Percentiles rank a stretch among this genome's conserved stretches.
phyloP scores from a whole-genome alignment of 2,888 invertebrate genomes.

The Pristionchus fissidentatus region DNA sequence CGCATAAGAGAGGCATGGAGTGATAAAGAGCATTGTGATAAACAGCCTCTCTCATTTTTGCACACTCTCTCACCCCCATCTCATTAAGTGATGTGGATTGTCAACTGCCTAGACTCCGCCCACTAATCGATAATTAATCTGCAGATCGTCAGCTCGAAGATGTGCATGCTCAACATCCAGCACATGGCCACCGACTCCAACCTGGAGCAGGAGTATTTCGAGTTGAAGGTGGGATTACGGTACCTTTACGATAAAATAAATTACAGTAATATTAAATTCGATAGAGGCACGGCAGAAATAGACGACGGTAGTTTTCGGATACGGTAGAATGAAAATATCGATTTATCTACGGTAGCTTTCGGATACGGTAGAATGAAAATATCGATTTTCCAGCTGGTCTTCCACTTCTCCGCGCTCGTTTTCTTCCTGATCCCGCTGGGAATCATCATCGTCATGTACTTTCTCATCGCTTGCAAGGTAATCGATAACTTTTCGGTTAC shows the following conservation, averaged over 20 bases:
- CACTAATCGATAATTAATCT: neutral
- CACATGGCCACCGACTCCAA: constrained; percentile 34
- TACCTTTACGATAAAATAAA: neutral
- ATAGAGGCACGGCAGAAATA: too few relatives aligned
- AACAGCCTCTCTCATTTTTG: neutral
- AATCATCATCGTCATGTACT: constrained; percentile 61
- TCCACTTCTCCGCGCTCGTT: constrained; percentile 65
- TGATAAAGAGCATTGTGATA: too few relatives aligned
- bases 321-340: too few relatives aligned
- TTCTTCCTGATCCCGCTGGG: constrained; percentile 63
- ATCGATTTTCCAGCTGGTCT: constrained; percentile 55
- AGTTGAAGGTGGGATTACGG: constrained; percentile 5
- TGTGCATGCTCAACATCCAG: constrained; percentile 61
- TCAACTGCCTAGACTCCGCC: neutral
- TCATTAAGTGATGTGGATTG: neutral
- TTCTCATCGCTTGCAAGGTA: constrained; percentile 58
- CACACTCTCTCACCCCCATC: neutral
- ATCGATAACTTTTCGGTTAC: neutral
- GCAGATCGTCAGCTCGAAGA: constrained; percentile 55
- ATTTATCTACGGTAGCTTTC: too few relatives aligned
- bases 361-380: neutral
- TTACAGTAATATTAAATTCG: neutral
- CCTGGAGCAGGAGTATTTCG: constrained; percentile 43
- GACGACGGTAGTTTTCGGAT: too few relatives aligned
- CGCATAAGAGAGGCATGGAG: neutral